These are phyloP conservation scores for Dioctria rufipes DNA, from an alignment of 2,888 invertebrate genomes.

Conservation along the genomic window DNA sequence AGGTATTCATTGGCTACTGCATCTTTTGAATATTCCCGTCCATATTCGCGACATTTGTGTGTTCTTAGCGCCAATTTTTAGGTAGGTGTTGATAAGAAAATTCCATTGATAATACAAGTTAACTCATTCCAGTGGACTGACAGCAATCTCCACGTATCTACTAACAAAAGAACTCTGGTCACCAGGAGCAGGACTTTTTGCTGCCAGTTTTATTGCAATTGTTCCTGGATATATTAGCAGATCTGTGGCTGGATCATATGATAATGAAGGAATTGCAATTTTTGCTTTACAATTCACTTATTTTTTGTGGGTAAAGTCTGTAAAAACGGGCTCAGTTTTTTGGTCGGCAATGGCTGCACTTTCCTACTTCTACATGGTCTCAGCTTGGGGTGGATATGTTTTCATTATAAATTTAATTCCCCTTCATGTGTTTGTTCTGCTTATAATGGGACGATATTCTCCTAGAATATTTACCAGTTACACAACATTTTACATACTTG, in stretches of 20 bases:
- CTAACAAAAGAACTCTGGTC: slow-evolving; percentile 98
- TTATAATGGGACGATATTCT: slow-evolving; percentile 96
- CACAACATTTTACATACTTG: slow-evolving; percentile 96
- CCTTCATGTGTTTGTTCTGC: slow-evolving; percentile 93
- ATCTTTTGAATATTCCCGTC: slow-evolving; percentile 94
- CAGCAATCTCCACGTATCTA: slow-evolving; percentile 97
- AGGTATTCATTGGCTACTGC: slow-evolving; percentile 93
- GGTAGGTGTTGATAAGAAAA: slow-evolving; percentile 72
- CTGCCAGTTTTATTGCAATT: slow-evolving; percentile 98
- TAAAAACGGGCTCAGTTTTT: slow-evolving; percentile 97
- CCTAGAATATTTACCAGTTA: slow-evolving; percentile 94
- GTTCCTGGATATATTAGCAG: slow-evolving; percentile 99
- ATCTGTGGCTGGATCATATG: slow-evolving; percentile 99
- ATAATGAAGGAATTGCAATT: slow-evolving; percentile 99
- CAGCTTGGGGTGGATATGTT: slow-evolving; percentile 99
- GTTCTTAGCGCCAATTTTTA: slow-evolving; percentile 97
- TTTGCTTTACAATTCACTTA: slow-evolving; percentile 99
- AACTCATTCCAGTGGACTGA: slow-evolving; percentile 86
- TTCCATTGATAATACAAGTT: not conserved
- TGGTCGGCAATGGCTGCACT: slow-evolving; percentile 96
- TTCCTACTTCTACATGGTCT: slow-evolving; percentile 99
- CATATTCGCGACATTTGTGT: slow-evolving; percentile 99
- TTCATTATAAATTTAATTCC: slow-evolving; percentile 99
- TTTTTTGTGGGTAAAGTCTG: slow-evolving; percentile 97
- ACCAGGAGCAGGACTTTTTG: slow-evolving; percentile 95